Evolutionary conservation across 2,113 vertebrate genomes (phyloP).

Genomic region (Mugil cephalus): DNA sequence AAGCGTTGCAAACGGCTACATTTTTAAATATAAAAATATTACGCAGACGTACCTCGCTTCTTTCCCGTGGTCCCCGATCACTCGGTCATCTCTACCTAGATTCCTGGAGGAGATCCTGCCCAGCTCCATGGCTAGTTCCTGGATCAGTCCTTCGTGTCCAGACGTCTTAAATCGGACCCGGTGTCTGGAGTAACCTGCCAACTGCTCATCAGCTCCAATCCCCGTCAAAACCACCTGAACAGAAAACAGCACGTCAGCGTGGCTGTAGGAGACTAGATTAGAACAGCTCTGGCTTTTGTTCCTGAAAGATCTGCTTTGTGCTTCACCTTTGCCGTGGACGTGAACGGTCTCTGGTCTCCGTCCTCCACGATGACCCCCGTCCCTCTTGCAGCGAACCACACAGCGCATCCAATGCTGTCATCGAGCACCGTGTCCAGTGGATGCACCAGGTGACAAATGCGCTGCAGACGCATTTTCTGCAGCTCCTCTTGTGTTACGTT

Average conservation of each 20-base stretch:
- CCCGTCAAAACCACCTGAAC: constrained; percentile 92
- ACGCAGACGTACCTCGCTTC: constrained; percentile 91
- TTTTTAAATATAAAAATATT: too few relatives aligned
- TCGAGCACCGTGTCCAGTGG: constrained; percentile 94
- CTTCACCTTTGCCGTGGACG: constrained; percentile 90
- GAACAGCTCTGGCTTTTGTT: too few relatives aligned
- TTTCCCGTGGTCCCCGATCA: constrained; percentile 93
- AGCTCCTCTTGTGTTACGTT: constrained; percentile 90
- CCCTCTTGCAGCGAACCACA: constrained; percentile 97
- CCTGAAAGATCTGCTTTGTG: background rate
- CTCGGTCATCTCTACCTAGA: constrained; percentile 93
- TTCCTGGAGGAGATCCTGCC: constrained; percentile 93
- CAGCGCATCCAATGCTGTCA: constrained; percentile 96
- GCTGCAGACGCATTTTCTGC: constrained; percentile 81
- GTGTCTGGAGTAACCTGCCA: constrained; percentile 96
- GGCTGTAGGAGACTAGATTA: background rate
- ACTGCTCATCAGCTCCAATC: constrained; percentile 96
- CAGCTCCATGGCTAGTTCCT: constrained; percentile 93
- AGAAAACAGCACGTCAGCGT: background rate
- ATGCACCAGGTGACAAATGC: constrained; percentile 87
- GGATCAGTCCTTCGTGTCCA: constrained; percentile 86
- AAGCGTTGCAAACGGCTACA: too few relatives aligned
- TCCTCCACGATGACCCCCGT: constrained; percentile 79
- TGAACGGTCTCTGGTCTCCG: constrained; percentile 76
- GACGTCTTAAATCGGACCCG: constrained; percentile 84